Evolutionary conservation across 2,797 vertebrate species (phyloP).

Genomic region (Ceyx erithaca): DNA sequence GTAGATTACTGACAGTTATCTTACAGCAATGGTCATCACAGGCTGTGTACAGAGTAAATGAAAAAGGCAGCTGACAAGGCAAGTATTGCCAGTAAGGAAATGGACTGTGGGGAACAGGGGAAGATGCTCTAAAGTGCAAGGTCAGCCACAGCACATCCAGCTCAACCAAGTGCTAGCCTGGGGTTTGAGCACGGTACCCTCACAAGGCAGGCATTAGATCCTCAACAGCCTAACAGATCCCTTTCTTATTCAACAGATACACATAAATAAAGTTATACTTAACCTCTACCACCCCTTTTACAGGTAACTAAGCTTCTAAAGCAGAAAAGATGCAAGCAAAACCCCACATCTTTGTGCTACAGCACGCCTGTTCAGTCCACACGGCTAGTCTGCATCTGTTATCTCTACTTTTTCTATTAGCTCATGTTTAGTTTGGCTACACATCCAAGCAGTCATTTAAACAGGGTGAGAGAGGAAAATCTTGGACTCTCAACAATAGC

Average conservation of each 20-base stretch:
- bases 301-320: background rate
- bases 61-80: background rate
- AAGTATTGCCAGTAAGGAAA: background rate
- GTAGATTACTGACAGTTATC: accelerated
- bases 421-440: constrained; percentile 53
- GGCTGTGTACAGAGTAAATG: background rate
- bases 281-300: background rate
- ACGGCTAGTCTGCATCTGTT: background rate
- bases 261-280: background rate
- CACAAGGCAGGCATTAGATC: background rate
- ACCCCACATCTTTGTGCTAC: background rate
- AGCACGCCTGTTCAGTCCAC: background rate
- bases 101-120: background rate
- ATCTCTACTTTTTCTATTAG: constrained; percentile 49
- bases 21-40: background rate
- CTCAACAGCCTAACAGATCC: background rate
- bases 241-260: background rate
- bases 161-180: background rate
- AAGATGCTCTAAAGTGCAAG: accelerated
- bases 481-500: constrained; percentile 57
- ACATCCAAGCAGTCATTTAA: constrained; percentile 33
- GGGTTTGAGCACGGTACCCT: background rate
- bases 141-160: background rate
- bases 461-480: constrained; percentile 48
- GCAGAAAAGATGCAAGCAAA: background rate